A percentile compares a stretch with the other conserved stretches of the same genome.
phyloP scores from a whole-genome alignment of 2,888 invertebrate genomes.

The Orthosia cruda region DNA sequence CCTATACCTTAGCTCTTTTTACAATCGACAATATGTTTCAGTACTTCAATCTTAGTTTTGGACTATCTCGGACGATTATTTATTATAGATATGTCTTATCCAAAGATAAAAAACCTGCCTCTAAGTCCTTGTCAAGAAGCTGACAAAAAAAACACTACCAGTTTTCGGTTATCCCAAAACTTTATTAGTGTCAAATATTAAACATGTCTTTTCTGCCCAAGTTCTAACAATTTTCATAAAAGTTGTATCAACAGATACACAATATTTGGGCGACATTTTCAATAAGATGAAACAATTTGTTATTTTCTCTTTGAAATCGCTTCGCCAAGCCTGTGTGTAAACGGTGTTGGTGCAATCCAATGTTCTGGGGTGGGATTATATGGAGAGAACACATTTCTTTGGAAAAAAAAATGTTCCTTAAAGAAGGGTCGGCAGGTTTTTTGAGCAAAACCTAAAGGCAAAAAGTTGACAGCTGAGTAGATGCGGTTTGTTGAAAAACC shows the following conservation, averaged over 20 bases:
- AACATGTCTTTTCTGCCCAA: neutral
- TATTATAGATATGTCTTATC: neutral
- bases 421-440: too few relatives aligned
- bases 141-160: neutral
- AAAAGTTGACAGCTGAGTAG: too few relatives aligned
- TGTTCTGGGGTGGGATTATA: conserved; percentile 41
- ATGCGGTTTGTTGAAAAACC: too few relatives aligned
- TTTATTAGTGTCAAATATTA: neutral
- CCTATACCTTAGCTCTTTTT: too few relatives aligned
- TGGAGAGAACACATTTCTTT: conserved; percentile 10
- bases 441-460: too few relatives aligned
- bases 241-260: conserved; percentile 14
- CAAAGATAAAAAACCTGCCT: neutral
- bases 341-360: conserved; percentile 60
- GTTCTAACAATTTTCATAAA: neutral
- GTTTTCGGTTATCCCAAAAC: neutral
- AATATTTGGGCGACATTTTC: conserved; percentile 51
- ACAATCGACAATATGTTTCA: too few relatives aligned
- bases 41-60: too few relatives aligned
- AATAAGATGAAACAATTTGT: conserved; percentile 63
- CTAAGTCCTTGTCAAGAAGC: neutral
- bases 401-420: too few relatives aligned
- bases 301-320: conserved; percentile 58
- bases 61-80: too few relatives aligned
- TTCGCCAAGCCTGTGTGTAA: conserved; percentile 47